phyloP scores from a whole-genome alignment of 2,888 invertebrate species.

The Sinohyriopsis cumingii region DNA sequence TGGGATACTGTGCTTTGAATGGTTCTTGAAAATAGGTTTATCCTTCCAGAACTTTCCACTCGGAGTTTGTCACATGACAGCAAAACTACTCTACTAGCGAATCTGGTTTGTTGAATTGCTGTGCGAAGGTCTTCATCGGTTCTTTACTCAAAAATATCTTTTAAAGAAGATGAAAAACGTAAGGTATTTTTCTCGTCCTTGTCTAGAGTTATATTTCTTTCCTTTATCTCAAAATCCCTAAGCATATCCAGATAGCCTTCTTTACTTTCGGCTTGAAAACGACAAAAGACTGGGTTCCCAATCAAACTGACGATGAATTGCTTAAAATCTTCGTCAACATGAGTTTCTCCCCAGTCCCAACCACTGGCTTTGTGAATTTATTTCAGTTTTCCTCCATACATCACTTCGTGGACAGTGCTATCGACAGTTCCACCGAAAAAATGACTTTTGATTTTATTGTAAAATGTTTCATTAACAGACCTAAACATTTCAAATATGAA shows the following conservation, averaged over 20 bases:
- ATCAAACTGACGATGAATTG: neutral
- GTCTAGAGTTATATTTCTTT: neutral
- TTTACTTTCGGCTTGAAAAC: neutral
- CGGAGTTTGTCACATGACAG: constrained; percentile 18
- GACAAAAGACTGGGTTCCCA: neutral
- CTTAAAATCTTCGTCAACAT: constrained; percentile 9
- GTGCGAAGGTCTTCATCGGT: constrained; percentile 18
- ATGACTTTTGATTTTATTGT: too few relatives aligned
- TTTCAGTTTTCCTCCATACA: constrained; percentile 69
- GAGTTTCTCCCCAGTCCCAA: constrained; percentile 65
- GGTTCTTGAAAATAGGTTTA: constrained; percentile 13
- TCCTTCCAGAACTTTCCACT: constrained; percentile 6
- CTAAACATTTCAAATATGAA: too few relatives aligned
- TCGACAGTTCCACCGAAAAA: constrained; percentile 74
- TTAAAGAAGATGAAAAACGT: constrained; percentile 14
- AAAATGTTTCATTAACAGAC: too few relatives aligned
- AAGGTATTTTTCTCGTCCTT: neutral
- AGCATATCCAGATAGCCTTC: constrained; percentile 4
- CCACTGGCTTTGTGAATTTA: constrained; percentile 76
- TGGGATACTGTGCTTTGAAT: constrained; percentile 14
- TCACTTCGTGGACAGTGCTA: constrained; percentile 74
- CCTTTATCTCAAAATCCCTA: constrained; percentile 9
- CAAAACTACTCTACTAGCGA: constrained; percentile 12
- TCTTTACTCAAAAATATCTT: constrained; percentile 19
- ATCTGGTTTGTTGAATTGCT: constrained; percentile 7